A percentile compares a stretch with the other conserved stretches of the same genome.
phyloP scores from a whole-genome alignment of 2,797 vertebrate species.

The Bradypus variegatus region DNA sequence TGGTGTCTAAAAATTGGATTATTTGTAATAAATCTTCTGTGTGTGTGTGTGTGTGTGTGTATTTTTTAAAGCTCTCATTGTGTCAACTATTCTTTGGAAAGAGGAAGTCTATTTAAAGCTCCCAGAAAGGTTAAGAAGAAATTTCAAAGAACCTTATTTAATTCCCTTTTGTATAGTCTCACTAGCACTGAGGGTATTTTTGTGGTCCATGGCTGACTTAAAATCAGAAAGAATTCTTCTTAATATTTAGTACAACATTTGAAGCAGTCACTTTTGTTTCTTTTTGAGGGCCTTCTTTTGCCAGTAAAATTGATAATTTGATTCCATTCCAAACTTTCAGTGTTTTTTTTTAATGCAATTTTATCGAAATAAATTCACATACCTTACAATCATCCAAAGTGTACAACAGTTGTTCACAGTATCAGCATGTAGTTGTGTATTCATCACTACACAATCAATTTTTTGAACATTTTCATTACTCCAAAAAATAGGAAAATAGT shows the following conservation, averaged over 20 bases:
- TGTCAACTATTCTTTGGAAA: not conserved
- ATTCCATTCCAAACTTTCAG: not conserved
- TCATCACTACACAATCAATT: no score
- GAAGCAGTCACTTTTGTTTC: not conserved
- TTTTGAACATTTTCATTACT: no score
- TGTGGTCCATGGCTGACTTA: not conserved
- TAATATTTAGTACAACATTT: slow-evolving; percentile 5
- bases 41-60: not conserved
- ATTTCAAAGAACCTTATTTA: not conserved
- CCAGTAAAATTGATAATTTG: not conserved
- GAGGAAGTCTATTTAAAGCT: not conserved
- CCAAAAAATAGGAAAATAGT: no score
- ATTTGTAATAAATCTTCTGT: not conserved
- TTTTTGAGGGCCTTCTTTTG: not conserved
- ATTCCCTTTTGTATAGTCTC: not conserved
- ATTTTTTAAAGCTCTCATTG: not conserved
- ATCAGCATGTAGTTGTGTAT: no score
- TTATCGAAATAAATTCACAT: no score
- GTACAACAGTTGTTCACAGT: no score
- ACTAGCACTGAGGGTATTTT: not conserved
- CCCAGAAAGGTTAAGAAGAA: not conserved
- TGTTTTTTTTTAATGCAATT: not conserved
- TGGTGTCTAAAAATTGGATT: not conserved
- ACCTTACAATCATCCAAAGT: no score
- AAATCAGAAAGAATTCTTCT: not conserved